Conservation (phyloP, 2,113 vertebrate species). For the Heptranchias perlo region DNA sequence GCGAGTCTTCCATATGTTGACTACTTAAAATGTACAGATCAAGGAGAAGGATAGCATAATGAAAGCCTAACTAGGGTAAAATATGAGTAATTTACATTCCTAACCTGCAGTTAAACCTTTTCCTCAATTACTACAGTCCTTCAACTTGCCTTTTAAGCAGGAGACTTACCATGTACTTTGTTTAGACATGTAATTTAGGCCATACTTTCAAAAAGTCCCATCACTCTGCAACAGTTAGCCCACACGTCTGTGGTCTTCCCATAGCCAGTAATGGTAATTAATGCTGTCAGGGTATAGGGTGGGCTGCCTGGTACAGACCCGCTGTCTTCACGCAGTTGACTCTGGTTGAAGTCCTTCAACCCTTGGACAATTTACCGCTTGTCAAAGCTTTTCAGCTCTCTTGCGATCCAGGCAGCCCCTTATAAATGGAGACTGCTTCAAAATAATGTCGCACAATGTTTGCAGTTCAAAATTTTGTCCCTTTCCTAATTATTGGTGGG, state of each 20-base stretch:
- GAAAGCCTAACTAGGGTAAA: neutral
- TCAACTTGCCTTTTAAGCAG: neutral
- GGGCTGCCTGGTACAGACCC: neutral
- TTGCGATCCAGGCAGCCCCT: neutral
- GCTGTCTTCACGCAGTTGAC: neutral
- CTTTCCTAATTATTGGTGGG: neutral
- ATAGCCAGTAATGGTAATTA: neutral
- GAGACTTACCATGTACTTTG: neutral
- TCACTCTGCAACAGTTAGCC: neutral
- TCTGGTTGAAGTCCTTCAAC: neutral
- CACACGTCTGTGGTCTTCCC: neutral
- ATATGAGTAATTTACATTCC: neutral
- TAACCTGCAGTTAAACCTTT: constrained; percentile 8
- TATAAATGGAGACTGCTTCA: neutral
- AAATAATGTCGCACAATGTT: neutral
- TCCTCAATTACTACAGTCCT: neutral
- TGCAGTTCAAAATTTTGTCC: neutral
- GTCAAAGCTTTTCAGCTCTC: neutral
- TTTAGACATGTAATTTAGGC: neutral
- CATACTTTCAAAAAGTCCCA: neutral
- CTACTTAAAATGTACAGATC: neutral
- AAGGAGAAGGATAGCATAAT: neutral
- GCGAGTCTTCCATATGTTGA: neutral
- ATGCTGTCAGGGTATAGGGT: neutral
- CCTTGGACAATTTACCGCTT: neutral